phyloP scores from a whole-genome alignment of 2,888 invertebrate genomes.

The Dysmachus trigonus region DNA sequence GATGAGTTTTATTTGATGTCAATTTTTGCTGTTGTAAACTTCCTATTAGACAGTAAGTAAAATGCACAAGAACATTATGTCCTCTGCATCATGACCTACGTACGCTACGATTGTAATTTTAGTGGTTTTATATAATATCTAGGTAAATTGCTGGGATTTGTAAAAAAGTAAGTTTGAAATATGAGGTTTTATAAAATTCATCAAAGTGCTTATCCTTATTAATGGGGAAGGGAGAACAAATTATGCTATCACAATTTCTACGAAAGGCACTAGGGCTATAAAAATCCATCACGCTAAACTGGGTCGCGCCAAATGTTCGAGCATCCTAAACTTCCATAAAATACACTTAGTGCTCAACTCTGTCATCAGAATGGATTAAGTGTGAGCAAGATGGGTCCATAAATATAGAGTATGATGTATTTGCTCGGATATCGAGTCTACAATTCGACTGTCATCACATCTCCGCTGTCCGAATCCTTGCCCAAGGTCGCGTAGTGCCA shows the following conservation, averaged over 20 bases:
- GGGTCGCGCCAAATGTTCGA: neutral
- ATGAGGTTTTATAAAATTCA: neutral
- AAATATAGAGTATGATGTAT: conserved; percentile 33
- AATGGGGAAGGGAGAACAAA: neutral
- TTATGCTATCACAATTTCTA: neutral
- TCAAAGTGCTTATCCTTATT: neutral
- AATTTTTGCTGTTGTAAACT: too few relatives aligned
- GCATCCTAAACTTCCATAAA: neutral
- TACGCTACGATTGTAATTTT: too few relatives aligned
- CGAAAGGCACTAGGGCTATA: neutral
- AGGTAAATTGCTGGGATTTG: too few relatives aligned
- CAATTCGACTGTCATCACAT: conserved; percentile 14
- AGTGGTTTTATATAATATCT: too few relatives aligned
- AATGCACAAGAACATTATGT: too few relatives aligned
- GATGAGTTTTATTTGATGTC: too few relatives aligned
- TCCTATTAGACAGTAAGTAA: too few relatives aligned
- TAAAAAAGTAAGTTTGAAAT: too few relatives aligned
- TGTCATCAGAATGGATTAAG: conserved; percentile 12
- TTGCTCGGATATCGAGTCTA: conserved; percentile 13
- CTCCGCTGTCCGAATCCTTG: neutral
- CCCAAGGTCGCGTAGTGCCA: neutral
- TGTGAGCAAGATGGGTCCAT: neutral
- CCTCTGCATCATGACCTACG: too few relatives aligned
- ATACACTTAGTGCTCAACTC: neutral
- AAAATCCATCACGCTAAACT: neutral